Base-by-base conservation (phyloP, 1,140 invertebrate genomes). In the Zeugodacus cucurbitae region DNA sequence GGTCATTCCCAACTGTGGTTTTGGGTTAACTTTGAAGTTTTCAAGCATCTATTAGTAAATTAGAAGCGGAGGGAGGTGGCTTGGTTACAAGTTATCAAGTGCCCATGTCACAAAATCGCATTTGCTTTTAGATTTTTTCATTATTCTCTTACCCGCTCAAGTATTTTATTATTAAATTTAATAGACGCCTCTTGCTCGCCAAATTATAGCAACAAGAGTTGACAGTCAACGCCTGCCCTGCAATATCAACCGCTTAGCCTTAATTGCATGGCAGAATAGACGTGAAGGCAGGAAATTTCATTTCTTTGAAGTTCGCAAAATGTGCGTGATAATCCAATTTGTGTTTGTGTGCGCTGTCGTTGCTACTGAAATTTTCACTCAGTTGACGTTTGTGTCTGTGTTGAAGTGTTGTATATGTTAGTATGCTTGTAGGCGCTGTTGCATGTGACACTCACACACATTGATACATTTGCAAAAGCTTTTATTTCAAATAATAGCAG, bases 301-400 rank as follows among this genome's bases (percentile, higher is more conserved):
- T 22, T 37, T 37, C 67, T 74, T 74, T 74, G 67, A 74, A 37
- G 67, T 34, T 74, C 8, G 34, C 67, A 74, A 74, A 74, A 37
- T 74, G 67, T 74, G 34, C 67, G 67, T 74, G 67, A 74, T 74
- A 74, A 74, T 74, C 14, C 34, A 74, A 74, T 74, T 74, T 74
- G 67, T 62, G 3, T 20, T 17, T 37, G 29, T 74, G 41, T 74
- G 14, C 32, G 0, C 5, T 3, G 8, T n/a, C 6, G 17, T 8
- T 74, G 67, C 34, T 14, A 74, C 32, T 32, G 26, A 34, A 32
- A 34, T 17, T 67, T 32, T 67, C 26, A 62, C 14, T 4, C 17
- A 11, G 62, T 67, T 32, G 29, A 4, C 29, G 62, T 20, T 20
- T 34, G 62, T 67, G 62, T 11, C 62, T 17, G 32, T 67, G 62